These are phyloP conservation scores for Drosophila lini DNA, from an alignment of 1,140 invertebrate species.

Conservation along the genomic window DNA sequence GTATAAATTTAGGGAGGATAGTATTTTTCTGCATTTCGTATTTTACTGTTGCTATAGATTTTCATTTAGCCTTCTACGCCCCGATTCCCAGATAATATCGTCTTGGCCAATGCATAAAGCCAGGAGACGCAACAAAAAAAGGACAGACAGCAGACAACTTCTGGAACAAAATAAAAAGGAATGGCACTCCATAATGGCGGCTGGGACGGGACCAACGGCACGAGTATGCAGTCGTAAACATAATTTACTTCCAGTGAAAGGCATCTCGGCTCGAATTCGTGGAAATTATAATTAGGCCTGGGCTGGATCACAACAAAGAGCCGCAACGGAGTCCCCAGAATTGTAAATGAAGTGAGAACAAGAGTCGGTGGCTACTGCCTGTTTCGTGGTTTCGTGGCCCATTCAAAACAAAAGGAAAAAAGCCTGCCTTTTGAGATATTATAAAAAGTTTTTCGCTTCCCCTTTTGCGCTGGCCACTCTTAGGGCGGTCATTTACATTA, in stretches of 20 bases:
- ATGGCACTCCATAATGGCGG: slow-evolving; percentile 46
- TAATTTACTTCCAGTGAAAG: slow-evolving; percentile 66
- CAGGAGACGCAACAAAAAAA: slow-evolving; percentile 10
- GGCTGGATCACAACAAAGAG: slow-evolving; percentile 46
- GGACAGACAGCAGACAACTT: slow-evolving; percentile 8
- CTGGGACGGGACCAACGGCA: not conserved
- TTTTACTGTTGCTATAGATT: not conserved
- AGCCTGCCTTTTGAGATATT: slow-evolving; percentile 75
- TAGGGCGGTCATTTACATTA: slow-evolving; percentile 75
- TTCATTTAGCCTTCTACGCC: not conserved
- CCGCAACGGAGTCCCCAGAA: slow-evolving; percentile 58
- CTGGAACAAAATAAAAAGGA: slow-evolving; percentile 50
- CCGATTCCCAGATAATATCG: not conserved
- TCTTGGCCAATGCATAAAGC: slow-evolving; percentile 46
- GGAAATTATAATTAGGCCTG: slow-evolving; percentile 77
- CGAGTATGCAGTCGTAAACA: slow-evolving; percentile 68
- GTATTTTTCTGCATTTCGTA: too few relatives aligned
- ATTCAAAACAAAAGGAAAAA: slow-evolving; percentile 49
- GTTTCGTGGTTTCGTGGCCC: not conserved
- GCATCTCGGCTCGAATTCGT: slow-evolving; percentile 61
- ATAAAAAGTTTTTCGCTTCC: slow-evolving; percentile 71
- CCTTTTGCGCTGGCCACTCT: slow-evolving; percentile 46
- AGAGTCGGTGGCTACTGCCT: slow-evolving; percentile 45
- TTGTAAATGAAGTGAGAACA: slow-evolving; percentile 81
- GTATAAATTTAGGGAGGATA: too few relatives aligned